Evolutionary conservation across 2,888 invertebrate genomes (phyloP).

Genomic region (Monoplex corrugatus): DNA sequence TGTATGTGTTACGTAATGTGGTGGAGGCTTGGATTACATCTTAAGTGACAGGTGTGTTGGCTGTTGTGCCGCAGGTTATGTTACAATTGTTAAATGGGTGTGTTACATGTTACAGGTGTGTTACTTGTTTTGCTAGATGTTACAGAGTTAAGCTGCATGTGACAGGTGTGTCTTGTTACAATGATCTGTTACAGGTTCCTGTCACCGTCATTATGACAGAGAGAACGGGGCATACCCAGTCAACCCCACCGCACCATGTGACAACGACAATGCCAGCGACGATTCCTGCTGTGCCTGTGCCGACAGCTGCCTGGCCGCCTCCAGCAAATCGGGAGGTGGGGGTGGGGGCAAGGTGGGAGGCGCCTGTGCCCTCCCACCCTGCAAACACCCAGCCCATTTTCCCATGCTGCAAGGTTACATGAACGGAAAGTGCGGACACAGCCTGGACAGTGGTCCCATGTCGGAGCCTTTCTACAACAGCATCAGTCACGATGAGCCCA

Average conservation of each 20-base stretch:
- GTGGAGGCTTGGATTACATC: too few species aligned
- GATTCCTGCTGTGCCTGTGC: constrained; percentile 38
- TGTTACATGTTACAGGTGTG: too few species aligned
- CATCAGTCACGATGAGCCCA: constrained; percentile 9
- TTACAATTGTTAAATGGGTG: too few species aligned
- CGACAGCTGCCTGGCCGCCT: constrained; percentile 44
- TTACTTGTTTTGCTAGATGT: too few species aligned
- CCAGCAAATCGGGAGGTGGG: constrained; percentile 27
- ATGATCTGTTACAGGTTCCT: not conserved
- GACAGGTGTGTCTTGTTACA: too few species aligned
- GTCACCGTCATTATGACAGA: not conserved
- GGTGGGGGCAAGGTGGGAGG: not conserved
- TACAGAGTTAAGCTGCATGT: too few species aligned
- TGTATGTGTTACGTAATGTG: too few species aligned
- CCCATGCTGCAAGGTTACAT: constrained; percentile 35
- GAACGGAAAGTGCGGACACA: constrained; percentile 1
- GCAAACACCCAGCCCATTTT: not conserved
- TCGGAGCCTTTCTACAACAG: constrained; percentile 48
- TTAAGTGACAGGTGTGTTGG: too few species aligned
- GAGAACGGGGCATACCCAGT: not conserved
- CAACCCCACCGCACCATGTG: not conserved
- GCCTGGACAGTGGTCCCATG: not conserved
- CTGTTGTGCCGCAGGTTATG: too few species aligned
- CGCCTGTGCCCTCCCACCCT: not conserved
- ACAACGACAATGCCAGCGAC: constrained; percentile 45